Percentiles rank a stretch among this genome's conserved stretches.
Evolutionary conservation across 2,113 vertebrate genomes (phyloP).

Genomic region (Bos taurus): DNA sequence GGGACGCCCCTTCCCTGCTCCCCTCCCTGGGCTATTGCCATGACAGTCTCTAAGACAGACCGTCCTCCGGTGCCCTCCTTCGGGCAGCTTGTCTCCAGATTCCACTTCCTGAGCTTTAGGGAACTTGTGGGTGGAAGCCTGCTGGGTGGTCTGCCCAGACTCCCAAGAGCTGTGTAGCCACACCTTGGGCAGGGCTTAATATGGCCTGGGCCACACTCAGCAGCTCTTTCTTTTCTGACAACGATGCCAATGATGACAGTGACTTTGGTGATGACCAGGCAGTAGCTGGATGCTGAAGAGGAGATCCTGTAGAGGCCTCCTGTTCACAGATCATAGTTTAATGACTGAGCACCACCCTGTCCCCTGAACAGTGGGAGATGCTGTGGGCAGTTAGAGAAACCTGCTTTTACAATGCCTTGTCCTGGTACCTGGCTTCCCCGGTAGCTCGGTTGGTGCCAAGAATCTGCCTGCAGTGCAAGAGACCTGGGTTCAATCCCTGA

Average conservation of each 20-base stretch:
- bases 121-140: constrained; percentile 51
- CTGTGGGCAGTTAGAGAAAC: neutral
- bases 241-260: neutral
- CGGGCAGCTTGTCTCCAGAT: neutral
- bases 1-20: neutral
- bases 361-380: neutral
- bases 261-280: neutral
- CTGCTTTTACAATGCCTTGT: rapidly evolving
- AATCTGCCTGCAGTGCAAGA: neutral
- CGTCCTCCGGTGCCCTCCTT: neutral
- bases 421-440: neutral
- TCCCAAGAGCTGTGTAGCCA: constrained; percentile 34
- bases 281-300: neutral
- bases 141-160: constrained; percentile 67
- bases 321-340: neutral
- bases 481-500: rapidly evolving
- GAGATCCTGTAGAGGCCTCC: neutral
- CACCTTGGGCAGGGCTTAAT: constrained; percentile 35
- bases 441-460: neutral
- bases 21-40: constrained; percentile 4
- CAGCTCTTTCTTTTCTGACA: neutral
- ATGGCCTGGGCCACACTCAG: neutral
- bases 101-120: constrained; percentile 52
- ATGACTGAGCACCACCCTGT: neutral
- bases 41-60: neutral